phyloP scores from a whole-genome alignment of 2,113 vertebrate species.

The Origma solitaria region DNA sequence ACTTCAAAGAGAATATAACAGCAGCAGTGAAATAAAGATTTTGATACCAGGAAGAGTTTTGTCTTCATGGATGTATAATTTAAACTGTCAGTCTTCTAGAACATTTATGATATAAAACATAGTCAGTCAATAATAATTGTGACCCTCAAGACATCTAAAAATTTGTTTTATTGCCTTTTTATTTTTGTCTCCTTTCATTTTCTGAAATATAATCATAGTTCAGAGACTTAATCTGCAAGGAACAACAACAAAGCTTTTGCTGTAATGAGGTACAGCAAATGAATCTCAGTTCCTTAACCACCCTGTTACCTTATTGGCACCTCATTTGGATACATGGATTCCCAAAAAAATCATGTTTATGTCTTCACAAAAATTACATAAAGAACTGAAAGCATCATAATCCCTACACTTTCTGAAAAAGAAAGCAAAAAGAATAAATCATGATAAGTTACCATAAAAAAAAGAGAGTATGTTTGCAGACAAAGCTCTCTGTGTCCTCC shows the following conservation, averaged over 20 bases:
- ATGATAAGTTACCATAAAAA: not conserved
- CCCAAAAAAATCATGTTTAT: slow-evolving; percentile 42
- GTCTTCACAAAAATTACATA: slow-evolving; percentile 53
- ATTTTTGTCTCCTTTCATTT: slow-evolving; percentile 67
- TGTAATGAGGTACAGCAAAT: slow-evolving; percentile 35
- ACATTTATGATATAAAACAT: slow-evolving; percentile 27
- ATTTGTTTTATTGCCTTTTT: slow-evolving; percentile 65
- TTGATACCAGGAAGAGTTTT: not conserved
- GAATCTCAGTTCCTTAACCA: slow-evolving; percentile 57
- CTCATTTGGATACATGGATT: slow-evolving; percentile 59
- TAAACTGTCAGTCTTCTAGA: slow-evolving; percentile 19
- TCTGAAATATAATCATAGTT: slow-evolving; percentile 64
- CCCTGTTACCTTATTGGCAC: not conserved
- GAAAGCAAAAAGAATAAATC: not conserved
- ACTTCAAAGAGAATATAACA: slow-evolving; percentile 21
- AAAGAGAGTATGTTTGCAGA: not conserved
- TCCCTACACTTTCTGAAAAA: not conserved
- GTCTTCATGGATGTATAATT: slow-evolving; percentile 10
- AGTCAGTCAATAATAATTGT: slow-evolving; percentile 54
- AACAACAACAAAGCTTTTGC: slow-evolving; percentile 1
- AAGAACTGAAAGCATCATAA: slow-evolving; percentile 17
- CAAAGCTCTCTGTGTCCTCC: not conserved
- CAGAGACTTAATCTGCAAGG: slow-evolving; percentile 45
- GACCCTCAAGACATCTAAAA: slow-evolving; percentile 48
- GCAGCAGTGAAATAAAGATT: not conserved